phyloP scores from a whole-genome alignment of 2,888 invertebrate genomes.

The Orthonychiurus folsomi region DNA sequence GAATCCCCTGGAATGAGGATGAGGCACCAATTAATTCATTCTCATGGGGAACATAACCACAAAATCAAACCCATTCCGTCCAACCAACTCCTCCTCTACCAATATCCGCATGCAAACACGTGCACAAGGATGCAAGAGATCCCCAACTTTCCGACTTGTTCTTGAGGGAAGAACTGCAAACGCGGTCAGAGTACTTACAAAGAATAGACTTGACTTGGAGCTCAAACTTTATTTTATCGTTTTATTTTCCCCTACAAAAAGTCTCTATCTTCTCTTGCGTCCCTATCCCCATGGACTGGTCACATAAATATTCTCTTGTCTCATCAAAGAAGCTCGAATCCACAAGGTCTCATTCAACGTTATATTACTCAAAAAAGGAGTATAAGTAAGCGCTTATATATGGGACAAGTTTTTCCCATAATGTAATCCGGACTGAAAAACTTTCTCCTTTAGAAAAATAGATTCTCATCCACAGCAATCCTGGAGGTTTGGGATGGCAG shows the following conservation, averaged over 20 bases:
- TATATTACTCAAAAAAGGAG: too few species aligned
- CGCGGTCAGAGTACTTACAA: too few species aligned
- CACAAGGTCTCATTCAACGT: background rate
- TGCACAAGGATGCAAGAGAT: background rate
- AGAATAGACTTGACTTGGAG: background rate
- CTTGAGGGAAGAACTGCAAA: too few species aligned
- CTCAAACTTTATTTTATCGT: background rate
- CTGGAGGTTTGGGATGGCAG: too few species aligned
- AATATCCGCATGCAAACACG: background rate
- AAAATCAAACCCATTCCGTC: conserved; percentile 20
- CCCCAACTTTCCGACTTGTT: too few species aligned
- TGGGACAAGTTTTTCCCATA: background rate
- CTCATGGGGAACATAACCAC: conserved; percentile 26
- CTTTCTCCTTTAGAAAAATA: background rate
- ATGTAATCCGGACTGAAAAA: background rate
- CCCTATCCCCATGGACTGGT: background rate
- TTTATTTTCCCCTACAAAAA: background rate
- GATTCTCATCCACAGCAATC: background rate
- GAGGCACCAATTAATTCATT: conserved; percentile 23
- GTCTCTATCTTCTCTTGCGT: background rate
- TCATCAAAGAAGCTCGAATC: background rate
- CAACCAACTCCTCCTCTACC: conserved; percentile 3
- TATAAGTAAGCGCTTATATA: too few species aligned
- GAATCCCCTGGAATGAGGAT: background rate
- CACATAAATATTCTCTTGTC: conserved; percentile 1